phyloP scores from a whole-genome alignment of 2,797 vertebrate species.

The Danio kyathit region DNA sequence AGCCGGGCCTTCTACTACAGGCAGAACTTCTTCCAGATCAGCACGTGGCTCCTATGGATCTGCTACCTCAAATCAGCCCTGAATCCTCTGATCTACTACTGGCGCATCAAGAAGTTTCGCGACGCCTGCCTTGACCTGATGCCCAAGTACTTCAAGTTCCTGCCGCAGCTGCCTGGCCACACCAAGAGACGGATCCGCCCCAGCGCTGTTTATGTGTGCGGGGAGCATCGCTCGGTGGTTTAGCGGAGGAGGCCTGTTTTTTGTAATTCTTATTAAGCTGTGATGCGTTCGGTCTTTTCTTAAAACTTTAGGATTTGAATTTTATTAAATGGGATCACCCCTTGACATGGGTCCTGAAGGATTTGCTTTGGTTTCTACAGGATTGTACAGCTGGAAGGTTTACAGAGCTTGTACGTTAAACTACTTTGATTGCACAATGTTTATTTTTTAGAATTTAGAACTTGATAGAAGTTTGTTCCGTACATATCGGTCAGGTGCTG shows the following conservation, averaged over 20 bases:
- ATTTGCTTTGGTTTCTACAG: neutral
- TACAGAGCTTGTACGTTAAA: conserved; percentile 77
- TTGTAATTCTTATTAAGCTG: conserved; percentile 33
- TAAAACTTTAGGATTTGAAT: neutral
- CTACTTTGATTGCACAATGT: conserved; percentile 67
- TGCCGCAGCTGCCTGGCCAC: conserved; percentile 92
- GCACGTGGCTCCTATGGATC: conserved; percentile 96
- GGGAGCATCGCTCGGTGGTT: conserved; percentile 85
- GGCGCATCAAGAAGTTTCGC: conserved; percentile 99
- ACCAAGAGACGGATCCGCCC: conserved; percentile 91
- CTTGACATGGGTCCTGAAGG: too few relatives aligned
- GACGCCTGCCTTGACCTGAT: conserved; percentile 95
- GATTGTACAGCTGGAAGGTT: conserved; percentile 57
- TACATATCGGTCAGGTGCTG: conserved; percentile 81
- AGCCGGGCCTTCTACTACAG: conserved; percentile 88
- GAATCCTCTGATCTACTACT: conserved; percentile 99
- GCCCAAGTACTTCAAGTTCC: conserved; percentile 95
- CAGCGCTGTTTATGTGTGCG: conserved; percentile 94
- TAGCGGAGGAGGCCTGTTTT: conserved; percentile 66
- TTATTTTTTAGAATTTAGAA: conserved; percentile 69
- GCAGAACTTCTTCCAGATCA: conserved; percentile 94
- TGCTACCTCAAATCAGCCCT: conserved; percentile 99
- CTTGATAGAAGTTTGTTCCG: conserved; percentile 74
- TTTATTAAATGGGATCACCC: too few relatives aligned
- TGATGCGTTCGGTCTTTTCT: conserved; percentile 37